Conservation (phyloP, 2,113 vertebrate genomes). For the Notothenia rossii region DNA sequence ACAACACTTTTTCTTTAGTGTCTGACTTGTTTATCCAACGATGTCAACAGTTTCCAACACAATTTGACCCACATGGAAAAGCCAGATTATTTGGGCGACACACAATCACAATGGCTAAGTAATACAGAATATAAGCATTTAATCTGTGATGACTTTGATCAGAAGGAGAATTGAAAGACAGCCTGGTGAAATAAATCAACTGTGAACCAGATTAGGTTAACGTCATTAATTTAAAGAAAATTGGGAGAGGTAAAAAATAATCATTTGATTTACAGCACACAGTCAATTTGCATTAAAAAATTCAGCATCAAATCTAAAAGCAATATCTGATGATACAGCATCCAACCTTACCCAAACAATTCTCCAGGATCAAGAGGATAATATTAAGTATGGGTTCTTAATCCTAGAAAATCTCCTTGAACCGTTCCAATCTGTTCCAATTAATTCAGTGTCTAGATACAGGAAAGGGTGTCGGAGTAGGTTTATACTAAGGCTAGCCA, state of each 20-base stretch:
- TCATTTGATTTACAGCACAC: constrained; percentile 3
- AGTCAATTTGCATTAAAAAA: constrained; percentile 16
- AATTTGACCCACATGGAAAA: constrained; percentile 75
- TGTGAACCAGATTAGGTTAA: neutral
- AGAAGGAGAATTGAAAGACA: neutral
- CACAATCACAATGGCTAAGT: constrained; percentile 1
- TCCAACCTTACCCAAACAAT: constrained; percentile 44
- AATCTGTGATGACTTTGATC: constrained; percentile 20
- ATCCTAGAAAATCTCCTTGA: constrained; percentile 31
- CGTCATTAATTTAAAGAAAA: constrained; percentile 9
- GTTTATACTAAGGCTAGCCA: neutral
- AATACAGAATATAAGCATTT: neutral
- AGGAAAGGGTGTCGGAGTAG: neutral
- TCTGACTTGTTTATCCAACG: constrained; percentile 37
- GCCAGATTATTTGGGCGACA: constrained; percentile 50
- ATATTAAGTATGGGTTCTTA: constrained; percentile 1
- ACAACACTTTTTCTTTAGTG: neutral
- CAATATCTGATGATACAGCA: no score
- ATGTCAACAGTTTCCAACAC: constrained; percentile 22
- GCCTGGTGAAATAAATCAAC: neutral
- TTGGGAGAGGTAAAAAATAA: neutral
- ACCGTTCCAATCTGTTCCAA: constrained; percentile 7
- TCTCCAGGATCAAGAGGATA: constrained; percentile 41
- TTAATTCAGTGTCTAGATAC: constrained; percentile 15
- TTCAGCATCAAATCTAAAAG: no score